Evolutionary conservation across 2,888 invertebrate species (phyloP).

Genomic region (Mamestra brassicae): DNA sequence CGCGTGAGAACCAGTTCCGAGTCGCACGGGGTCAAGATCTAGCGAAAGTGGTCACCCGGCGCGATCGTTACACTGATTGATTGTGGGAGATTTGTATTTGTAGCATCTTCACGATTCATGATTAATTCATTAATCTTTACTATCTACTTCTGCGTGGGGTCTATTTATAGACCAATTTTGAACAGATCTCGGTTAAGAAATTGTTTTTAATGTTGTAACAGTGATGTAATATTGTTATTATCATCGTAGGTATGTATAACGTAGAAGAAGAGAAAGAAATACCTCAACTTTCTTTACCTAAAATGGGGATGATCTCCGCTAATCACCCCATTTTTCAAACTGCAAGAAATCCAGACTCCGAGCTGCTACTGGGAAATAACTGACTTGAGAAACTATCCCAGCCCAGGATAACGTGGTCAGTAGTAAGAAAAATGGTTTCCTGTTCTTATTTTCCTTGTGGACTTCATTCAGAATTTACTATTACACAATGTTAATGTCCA

Average conservation of each 20-base stretch:
- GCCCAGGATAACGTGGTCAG: too few relatives aligned
- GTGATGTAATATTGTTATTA: too few relatives aligned
- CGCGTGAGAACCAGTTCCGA: constrained; percentile 58
- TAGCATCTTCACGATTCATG: constrained; percentile 39
- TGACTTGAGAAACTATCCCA: too few relatives aligned
- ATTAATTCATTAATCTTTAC: constrained; percentile 28
- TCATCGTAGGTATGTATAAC: too few relatives aligned
- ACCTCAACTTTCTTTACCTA: too few relatives aligned
- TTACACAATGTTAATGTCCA: background rate
- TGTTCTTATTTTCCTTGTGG: too few relatives aligned
- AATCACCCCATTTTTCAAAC: too few relatives aligned
- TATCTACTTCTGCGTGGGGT: constrained; percentile 21
- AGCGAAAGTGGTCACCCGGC: constrained; percentile 64
- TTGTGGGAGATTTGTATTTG: constrained; percentile 28
- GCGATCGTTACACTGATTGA: constrained; percentile 52
- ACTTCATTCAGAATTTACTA: background rate
- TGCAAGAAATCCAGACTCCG: too few relatives aligned
- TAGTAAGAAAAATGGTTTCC: too few relatives aligned
- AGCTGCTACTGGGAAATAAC: too few relatives aligned
- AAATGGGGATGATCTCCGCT: too few relatives aligned
- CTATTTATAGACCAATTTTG: background rate
- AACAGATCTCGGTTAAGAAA: background rate
- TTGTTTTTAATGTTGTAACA: background rate
- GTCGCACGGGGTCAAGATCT: constrained; percentile 69
- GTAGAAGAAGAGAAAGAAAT: too few relatives aligned